A percentile compares a stretch with the other conserved stretches of the same genome.
Conservation (phyloP, 2,888 invertebrate genomes). For the Campaea margaritaria region DNA sequence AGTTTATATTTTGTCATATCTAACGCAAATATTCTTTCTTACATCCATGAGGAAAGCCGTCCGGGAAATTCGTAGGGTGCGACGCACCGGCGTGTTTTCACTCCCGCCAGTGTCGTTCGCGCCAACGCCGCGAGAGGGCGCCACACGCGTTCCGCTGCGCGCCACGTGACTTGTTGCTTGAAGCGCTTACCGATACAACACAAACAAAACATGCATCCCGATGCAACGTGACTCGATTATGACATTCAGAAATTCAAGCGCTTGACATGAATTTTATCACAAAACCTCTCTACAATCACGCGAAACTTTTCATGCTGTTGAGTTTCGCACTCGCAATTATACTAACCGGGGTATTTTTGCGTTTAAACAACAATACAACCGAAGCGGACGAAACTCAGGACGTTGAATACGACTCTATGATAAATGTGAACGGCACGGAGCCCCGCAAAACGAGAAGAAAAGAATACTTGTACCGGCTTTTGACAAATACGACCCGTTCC, state of each 20-base stretch:
- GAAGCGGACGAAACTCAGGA: constrained; percentile 55
- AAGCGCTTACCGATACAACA: constrained; percentile 47
- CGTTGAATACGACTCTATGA: constrained; percentile 67
- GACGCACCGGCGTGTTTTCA: constrained; percentile 78
- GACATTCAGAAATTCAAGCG: constrained; percentile 46
- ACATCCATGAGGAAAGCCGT: constrained; percentile 79
- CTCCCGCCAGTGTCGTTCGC: constrained; percentile 77
- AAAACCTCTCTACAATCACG: constrained; percentile 71
- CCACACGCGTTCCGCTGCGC: constrained; percentile 57
- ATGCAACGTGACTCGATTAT: constrained; percentile 58
- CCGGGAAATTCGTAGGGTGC: constrained; percentile 82
- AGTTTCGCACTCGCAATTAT: constrained; percentile 68
- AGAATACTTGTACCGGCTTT: constrained; percentile 83
- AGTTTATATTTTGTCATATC: constrained; percentile 54
- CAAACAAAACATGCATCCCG: constrained; percentile 63
- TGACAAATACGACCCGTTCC: constrained; percentile 84
- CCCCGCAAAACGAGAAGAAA: constrained; percentile 75
- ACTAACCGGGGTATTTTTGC: constrained; percentile 68
- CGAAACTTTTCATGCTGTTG: constrained; percentile 72
- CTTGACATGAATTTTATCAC: constrained; percentile 78
- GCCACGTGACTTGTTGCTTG: constrained; percentile 80
- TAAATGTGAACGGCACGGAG: constrained; percentile 70
- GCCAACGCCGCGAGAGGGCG: constrained; percentile 82
- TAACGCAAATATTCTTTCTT: constrained; percentile 61
- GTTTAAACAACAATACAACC: constrained; percentile 44